These are phyloP conservation scores for Apis laboriosa DNA, from an alignment of 1,140 invertebrate genomes.

Conservation along the genomic window DNA sequence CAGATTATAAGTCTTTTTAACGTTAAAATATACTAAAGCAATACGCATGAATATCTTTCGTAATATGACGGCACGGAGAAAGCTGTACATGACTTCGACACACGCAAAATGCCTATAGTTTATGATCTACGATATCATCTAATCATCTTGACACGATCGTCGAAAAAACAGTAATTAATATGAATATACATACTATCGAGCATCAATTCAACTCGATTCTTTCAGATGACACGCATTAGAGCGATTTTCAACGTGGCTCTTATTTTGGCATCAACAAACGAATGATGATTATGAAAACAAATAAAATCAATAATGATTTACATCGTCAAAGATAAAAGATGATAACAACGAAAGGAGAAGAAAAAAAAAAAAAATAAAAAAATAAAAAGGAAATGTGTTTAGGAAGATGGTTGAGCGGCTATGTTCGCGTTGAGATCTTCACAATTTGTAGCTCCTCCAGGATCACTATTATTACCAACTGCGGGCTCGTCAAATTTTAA, in stretches of 20 bases:
- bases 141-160: slow-evolving; percentile 1
- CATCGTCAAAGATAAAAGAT: not conserved
- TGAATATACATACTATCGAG: not conserved
- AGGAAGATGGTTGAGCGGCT: slow-evolving; percentile 59
- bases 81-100: slow-evolving; percentile 32
- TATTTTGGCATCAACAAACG: not conserved
- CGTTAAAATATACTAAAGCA: slow-evolving; percentile 42
- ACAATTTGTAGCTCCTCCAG: slow-evolving; percentile 56
- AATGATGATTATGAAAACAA: slow-evolving; percentile 30
- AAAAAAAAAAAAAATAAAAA: not conserved
- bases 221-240: slow-evolving; percentile 5
- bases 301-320: not conserved
- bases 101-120: slow-evolving; percentile 3
- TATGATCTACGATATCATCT: not conserved
- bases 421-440: slow-evolving; percentile 68
- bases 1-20: not conserved
- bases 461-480: slow-evolving; percentile 54
- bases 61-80: slow-evolving; percentile 10
- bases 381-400: slow-evolving; percentile 8
- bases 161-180: not conserved
- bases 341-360: not conserved
- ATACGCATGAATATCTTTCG: slow-evolving; percentile 6
- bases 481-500: slow-evolving; percentile 60
- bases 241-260: not conserved
- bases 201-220: not conserved